A percentile compares a stretch with the other conserved stretches of the same genome.
phyloP scores from a whole-genome alignment of 1,140 invertebrate species.

The Drosophila seguyi region DNA sequence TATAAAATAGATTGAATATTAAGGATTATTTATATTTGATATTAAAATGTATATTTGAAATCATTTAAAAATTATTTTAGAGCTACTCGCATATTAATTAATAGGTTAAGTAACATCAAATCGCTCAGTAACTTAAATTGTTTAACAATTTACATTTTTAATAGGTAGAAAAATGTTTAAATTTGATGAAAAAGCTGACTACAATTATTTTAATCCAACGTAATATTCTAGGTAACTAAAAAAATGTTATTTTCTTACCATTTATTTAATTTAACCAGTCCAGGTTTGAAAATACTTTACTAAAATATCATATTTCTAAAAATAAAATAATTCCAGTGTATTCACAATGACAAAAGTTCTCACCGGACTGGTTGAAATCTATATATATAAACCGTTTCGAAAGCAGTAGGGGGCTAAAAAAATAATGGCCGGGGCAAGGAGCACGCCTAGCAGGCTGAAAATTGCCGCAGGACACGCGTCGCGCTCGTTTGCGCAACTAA shows the following conservation, averaged over 20 bases:
- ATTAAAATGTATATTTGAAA: too few relatives aligned
- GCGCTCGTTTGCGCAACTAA: slow-evolving; percentile 78
- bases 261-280: too few relatives aligned
- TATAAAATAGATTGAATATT: background rate
- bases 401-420: slow-evolving; percentile 1
- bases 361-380: slow-evolving; percentile 25
- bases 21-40: background rate
- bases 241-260: too few relatives aligned
- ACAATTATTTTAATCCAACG: too few relatives aligned
- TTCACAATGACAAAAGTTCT: slow-evolving; percentile 58
- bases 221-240: too few relatives aligned
- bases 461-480: slow-evolving; percentile 79
- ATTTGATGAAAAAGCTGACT: too few relatives aligned
- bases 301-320: background rate
- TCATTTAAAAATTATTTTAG: too few relatives aligned
- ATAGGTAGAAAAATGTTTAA: too few relatives aligned
- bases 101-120: too few relatives aligned
- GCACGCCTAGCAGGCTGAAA: slow-evolving; percentile 62
- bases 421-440: slow-evolving; percentile 32
- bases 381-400: background rate
- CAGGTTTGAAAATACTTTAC: background rate
- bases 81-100: too few relatives aligned
- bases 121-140: too few relatives aligned
- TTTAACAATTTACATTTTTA: too few relatives aligned
- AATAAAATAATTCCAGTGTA: background rate